Evolutionary conservation across 2,797 vertebrate species (phyloP).

Genomic region (Odontamblyopus lacepedii): DNA sequence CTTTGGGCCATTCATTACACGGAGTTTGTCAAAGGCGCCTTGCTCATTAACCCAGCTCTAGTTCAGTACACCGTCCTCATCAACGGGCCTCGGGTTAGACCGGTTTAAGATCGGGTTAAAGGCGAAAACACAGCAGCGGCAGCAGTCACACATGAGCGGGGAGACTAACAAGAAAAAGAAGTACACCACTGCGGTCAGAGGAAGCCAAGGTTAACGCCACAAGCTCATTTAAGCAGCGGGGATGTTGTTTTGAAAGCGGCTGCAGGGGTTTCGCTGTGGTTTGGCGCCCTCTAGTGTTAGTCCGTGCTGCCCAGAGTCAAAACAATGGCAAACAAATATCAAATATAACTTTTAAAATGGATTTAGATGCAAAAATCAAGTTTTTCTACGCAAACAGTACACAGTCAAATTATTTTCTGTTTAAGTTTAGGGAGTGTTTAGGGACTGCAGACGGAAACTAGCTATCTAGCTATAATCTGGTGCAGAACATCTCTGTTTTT

Average conservation of each 20-base stretch:
- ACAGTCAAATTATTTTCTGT: too few relatives aligned
- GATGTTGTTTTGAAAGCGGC: slow-evolving; percentile 10
- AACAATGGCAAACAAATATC: neutral
- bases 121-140: slow-evolving; percentile 29
- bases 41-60: slow-evolving; percentile 72
- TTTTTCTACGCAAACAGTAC: too few relatives aligned
- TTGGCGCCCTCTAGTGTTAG: slow-evolving; percentile 75
- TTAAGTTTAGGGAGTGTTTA: too few relatives aligned
- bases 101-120: slow-evolving; percentile 57
- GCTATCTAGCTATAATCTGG: too few relatives aligned
- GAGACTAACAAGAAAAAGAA: slow-evolving; percentile 58
- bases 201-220: slow-evolving; percentile 25
- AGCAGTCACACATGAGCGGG: slow-evolving; percentile 68
- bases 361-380: neutral
- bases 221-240: slow-evolving; percentile 45
- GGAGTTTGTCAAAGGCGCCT: slow-evolving; percentile 54
- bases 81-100: slow-evolving; percentile 55
- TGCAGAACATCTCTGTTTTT: too few relatives aligned
- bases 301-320: neutral
- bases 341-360: neutral
- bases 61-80: slow-evolving; percentile 56
- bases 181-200: slow-evolving; percentile 38
- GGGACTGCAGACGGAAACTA: too few relatives aligned
- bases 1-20: slow-evolving; percentile 55
- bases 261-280: slow-evolving; percentile 40